phyloP scores from a whole-genome alignment of 2,797 vertebrate species.

The Hemibagrus guttatus region DNA sequence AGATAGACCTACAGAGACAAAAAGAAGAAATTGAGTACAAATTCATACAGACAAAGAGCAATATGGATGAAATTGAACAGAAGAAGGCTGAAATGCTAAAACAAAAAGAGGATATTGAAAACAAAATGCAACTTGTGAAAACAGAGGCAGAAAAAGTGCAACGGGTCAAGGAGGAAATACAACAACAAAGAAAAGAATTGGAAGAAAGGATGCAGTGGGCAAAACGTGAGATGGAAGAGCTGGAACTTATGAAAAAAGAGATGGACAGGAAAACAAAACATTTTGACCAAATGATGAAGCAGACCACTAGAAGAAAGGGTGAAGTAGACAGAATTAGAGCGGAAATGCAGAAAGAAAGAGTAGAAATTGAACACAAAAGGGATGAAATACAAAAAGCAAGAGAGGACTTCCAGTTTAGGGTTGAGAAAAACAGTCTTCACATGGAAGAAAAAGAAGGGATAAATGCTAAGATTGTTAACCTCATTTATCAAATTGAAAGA shows the following conservation, averaged over 20 bases:
- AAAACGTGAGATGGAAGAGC: conserved; percentile 62
- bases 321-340: conserved; percentile 49
- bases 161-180: conserved; percentile 50
- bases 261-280: conserved; percentile 63
- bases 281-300: conserved; percentile 60
- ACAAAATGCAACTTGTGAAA: conserved; percentile 53
- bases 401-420: conserved; percentile 48
- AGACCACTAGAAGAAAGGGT: conserved; percentile 55
- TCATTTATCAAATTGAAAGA: conserved; percentile 56
- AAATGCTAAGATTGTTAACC: conserved; percentile 47
- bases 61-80: conserved; percentile 57
- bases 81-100: conserved; percentile 54
- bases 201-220: conserved; percentile 59
- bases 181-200: conserved; percentile 58
- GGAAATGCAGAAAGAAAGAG: conserved; percentile 57
- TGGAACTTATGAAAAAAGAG: conserved; percentile 62
- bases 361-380: conserved; percentile 52
- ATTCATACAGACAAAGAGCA: conserved; percentile 47
- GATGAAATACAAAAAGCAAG: conserved; percentile 46
- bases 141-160: conserved; percentile 61
- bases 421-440: conserved; percentile 42
- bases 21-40: conserved; percentile 50
- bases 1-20: conserved; percentile 54
- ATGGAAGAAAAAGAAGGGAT: conserved; percentile 49
- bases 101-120: conserved; percentile 60